A percentile compares a stretch with the other conserved stretches of the same genome.
Evolutionary conservation across 2,797 vertebrate genomes (phyloP).

Genomic region (Astyanax mexicanus): DNA sequence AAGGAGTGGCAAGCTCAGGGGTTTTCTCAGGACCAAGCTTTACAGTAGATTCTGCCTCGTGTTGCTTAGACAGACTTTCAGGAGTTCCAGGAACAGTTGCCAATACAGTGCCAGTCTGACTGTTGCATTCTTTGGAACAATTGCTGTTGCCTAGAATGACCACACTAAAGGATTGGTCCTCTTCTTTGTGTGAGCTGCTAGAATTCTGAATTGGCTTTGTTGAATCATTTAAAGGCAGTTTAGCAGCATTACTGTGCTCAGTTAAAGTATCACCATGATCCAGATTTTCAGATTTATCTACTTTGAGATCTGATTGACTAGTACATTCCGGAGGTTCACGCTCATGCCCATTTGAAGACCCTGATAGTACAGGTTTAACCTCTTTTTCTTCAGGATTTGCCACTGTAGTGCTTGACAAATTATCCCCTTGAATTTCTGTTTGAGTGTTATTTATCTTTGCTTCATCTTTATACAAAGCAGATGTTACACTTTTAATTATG

Average conservation of each 20-base stretch:
- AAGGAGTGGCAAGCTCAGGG: neutral
- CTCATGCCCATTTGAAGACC: conserved; percentile 61
- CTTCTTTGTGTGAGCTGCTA: conserved; percentile 30
- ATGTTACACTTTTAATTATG: neutral
- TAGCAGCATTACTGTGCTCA: conserved; percentile 52
- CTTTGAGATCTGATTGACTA: conserved; percentile 54
- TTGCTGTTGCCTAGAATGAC: conserved; percentile 27
- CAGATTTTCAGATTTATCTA: conserved; percentile 51
- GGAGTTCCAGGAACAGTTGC: conserved; percentile 22
- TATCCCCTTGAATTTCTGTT: conserved; percentile 49
- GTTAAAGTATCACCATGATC: conserved; percentile 27
- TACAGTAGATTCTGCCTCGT: neutral
- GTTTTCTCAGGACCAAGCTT: neutral
- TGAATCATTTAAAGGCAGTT: conserved; percentile 43
- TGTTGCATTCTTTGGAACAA: conserved; percentile 26
- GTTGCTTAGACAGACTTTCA: neutral
- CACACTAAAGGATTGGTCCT: conserved; percentile 29
- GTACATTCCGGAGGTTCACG: conserved; percentile 51
- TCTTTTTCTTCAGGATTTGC: conserved; percentile 60
- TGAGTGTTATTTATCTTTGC: conserved; percentile 14
- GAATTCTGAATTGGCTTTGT: conserved; percentile 15
- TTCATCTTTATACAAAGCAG: conserved; percentile 25
- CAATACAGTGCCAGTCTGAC: conserved; percentile 32
- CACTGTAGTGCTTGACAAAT: conserved; percentile 53
- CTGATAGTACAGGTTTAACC: conserved; percentile 40